These are phyloP conservation scores for Xiphophorus couchianus DNA, from an alignment of 2,113 vertebrate species.

Conservation along the genomic window DNA sequence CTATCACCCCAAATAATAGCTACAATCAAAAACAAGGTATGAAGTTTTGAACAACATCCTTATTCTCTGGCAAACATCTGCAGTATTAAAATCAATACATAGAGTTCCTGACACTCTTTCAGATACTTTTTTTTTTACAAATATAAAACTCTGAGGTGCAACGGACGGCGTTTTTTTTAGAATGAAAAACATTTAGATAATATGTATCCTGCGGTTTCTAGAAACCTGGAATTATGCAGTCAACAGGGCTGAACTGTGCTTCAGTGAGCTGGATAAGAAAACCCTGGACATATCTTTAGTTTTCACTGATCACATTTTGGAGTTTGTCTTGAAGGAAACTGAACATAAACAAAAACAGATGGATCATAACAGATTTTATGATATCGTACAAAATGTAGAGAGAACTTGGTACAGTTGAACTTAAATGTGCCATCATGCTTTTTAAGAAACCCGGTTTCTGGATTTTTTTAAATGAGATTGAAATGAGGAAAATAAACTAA, in stretches of 20 bases:
- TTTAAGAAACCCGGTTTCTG: not conserved
- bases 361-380: not conserved
- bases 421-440: not conserved
- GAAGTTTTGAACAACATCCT: not conserved
- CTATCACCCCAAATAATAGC: not conserved
- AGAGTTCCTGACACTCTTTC: not conserved
- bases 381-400: not conserved
- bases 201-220: not conserved
- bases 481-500: not conserved
- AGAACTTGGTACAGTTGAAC: not conserved
- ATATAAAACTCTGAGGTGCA: not conserved
- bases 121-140: no score
- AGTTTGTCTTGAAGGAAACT: not conserved
- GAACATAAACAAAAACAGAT: not conserved
- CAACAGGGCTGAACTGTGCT: not conserved
- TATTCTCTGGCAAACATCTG: not conserved
- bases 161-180: not conserved
- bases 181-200: not conserved
- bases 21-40: not conserved
- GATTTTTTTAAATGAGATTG: not conserved
- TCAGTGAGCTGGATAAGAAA: not conserved
- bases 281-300: not conserved
- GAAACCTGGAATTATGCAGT: not conserved
- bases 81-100: not conserved
- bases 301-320: not conserved